Evolutionary conservation across 1,140 invertebrate species (phyloP), one percentile per base, ranked within the genome.

Genomic region (Cyclargus thomasi): DNA sequence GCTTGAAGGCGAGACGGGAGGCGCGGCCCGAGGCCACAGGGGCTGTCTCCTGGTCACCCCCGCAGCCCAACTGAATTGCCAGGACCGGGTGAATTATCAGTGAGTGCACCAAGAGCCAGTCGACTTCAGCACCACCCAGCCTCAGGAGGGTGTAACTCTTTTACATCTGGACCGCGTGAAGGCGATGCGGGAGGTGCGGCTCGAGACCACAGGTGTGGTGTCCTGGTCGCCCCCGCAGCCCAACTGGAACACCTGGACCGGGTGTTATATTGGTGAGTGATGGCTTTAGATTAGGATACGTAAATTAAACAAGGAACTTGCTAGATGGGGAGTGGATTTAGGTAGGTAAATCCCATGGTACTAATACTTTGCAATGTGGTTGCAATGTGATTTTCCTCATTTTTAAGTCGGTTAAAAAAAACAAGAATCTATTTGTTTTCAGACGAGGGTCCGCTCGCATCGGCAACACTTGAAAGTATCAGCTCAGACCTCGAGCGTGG

Each of bases 181-280:
- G 57, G 81, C 83, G 16, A 86, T 90, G 78, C 72, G 81, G 18
- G 82, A 86, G 21, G 84, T 78, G 0, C 67, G 74, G 1, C 92
- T 92, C 0, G 91, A 92, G 64, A 81, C 89, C 17, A 93, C 92
- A 20, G 95, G 96, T 14, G 95, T 98, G 0, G 97, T 99, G 16
- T 94, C 97, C 2, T 99, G 98, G 98, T 97, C 97, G 1, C 98
- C 99, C 0, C 98, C 98, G 0, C 94, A 95, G 72, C 93, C 93
- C 14, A 99, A 99, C 87, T 99, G 98, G 98, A 98, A 99, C 91
- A 95, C 98, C 8, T 99, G 98, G 98, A 95, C 94, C 22, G 95
- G 94, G 0, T 97, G 96, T 78, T 99, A 99, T 82, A 98, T 99
- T 77, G 98, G 87, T 90, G 62, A 77, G 77, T 68, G n/a, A 14